Percentiles rank a stretch among this genome's conserved stretches.
phyloP scores from a whole-genome alignment of 92 coral and sea anemone genomes.

The Heteractis magnifica region DNA sequence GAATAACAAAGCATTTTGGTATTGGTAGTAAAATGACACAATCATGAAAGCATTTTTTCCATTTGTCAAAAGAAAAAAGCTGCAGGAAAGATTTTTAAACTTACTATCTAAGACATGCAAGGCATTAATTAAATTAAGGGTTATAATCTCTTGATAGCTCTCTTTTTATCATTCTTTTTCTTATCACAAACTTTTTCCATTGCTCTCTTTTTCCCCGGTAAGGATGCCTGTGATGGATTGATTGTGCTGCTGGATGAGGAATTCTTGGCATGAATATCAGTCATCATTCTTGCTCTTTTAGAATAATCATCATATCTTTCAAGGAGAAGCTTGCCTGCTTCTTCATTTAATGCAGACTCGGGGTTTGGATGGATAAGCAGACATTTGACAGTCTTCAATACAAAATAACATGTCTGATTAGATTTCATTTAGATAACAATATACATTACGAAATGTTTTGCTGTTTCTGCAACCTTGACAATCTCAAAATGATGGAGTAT shows the following conservation, averaged over 20 bases:
- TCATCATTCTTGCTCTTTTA: constrained; percentile 91
- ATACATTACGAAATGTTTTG: too few species aligned
- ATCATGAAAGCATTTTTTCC: too few species aligned
- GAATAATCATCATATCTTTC: constrained; percentile 97
- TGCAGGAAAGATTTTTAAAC: not conserved
- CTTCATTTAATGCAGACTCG: constrained; percentile 97
- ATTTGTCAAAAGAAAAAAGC: not conserved
- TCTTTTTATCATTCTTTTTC: constrained; percentile 96
- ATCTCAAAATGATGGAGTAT: too few species aligned
- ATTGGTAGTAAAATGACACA: too few species aligned
- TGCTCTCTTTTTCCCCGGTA: constrained; percentile 90
- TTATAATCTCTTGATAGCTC: constrained; percentile 91
- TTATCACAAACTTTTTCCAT: constrained; percentile 85
- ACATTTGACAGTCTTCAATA: constrained; percentile 85
- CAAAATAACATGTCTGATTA: not conserved
- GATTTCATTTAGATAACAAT: too few species aligned
- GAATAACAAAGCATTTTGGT: too few species aligned
- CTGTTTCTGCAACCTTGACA: too few species aligned
- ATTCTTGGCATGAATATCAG: constrained; percentile 90
- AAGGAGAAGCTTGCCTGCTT: constrained; percentile 93
- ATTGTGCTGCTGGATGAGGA: constrained; percentile 38
- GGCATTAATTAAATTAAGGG: not conserved
- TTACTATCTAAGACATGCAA: not conserved
- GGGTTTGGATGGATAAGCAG: constrained; percentile 96
- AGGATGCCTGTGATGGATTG: constrained; percentile 57